Base-by-base conservation (phyloP, 2,113 vertebrate species). In the Elanus axillaris region DNA sequence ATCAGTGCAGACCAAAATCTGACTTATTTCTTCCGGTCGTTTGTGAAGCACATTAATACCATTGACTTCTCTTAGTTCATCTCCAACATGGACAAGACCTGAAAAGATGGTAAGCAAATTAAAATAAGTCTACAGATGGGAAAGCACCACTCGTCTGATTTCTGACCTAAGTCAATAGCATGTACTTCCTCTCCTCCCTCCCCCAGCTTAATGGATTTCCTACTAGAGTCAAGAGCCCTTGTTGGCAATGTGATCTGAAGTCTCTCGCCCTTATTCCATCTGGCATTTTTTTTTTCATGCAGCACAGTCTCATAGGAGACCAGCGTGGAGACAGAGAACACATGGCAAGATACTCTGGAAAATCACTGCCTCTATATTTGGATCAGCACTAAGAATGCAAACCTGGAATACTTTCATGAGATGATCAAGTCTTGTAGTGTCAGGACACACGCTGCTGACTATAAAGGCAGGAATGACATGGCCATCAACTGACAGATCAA, bases 41-140 rank as follows among this genome's bases (percentile, higher is more conserved):
- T 99, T 99, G 96, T 99, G 99, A 69, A 99, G 98, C 72, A 99
- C 99, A 22, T 98, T 94, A 62, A 99, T 98, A 66, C 99, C 99
- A 16, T 99, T 99, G 96, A 99, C 99, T 96, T 99, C 99, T 64
- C 99, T 98, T 13, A 99, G 98, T 79, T 99, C 99, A 48, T 99
- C 99, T 19, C 99, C 99, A 17, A 99, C 99, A 11, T 99, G 99
- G 62, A 99, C 99, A 94, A 99, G 98, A 96, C 99, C 99, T 99
- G 97, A 48, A 90, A 96, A 82, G 81, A 94, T 40, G 34, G 96
- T 86, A 93, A 90, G 45, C 71, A 58, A 78, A 82, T 96, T 53
- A 91, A 88, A 91, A 11, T 48, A 38, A 50, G 43, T 48, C 67
- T 52, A 56, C 8, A 81, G 64, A 79, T 48, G 8, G 16, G 59